Conservation (phyloP, 2,113 vertebrate species). For the Boulengeromyrus knoepffleri region DNA sequence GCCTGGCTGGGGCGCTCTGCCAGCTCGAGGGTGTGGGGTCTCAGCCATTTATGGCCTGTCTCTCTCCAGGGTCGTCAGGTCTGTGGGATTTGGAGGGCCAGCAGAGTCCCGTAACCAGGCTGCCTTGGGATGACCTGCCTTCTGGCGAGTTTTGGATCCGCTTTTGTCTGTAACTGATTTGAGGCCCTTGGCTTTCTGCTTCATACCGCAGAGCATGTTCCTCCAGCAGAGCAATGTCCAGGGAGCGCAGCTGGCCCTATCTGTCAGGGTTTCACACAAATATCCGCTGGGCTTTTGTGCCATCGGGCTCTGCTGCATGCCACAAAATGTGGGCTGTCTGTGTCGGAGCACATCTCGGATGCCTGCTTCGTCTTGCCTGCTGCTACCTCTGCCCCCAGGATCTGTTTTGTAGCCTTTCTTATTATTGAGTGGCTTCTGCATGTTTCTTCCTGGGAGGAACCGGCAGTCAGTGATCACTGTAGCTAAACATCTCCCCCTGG, state of each 20-base stretch:
- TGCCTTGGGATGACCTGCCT: background rate
- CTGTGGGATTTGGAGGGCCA: background rate
- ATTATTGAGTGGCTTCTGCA: conserved; percentile 38
- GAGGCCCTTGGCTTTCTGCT: background rate
- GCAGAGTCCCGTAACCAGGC: background rate
- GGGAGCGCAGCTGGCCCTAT: background rate
- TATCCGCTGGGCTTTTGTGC: background rate
- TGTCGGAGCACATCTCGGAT: background rate
- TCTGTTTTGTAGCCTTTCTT: background rate
- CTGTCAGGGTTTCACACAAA: background rate
- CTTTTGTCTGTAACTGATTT: background rate
- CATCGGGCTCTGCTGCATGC: background rate
- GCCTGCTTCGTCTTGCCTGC: background rate
- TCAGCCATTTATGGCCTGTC: background rate
- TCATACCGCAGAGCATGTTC: background rate
- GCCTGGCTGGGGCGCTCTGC: background rate
- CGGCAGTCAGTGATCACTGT: conserved; percentile 35
- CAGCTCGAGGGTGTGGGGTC: background rate
- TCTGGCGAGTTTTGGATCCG: background rate
- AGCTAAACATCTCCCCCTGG: conserved; percentile 33
- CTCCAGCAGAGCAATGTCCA: background rate
- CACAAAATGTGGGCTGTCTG: background rate
- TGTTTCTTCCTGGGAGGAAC: conserved; percentile 29
- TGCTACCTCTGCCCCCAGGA: background rate
- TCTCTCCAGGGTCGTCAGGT: background rate